Base-by-base conservation (phyloP, 2,888 invertebrate species). In the Cryptus armator region DNA sequence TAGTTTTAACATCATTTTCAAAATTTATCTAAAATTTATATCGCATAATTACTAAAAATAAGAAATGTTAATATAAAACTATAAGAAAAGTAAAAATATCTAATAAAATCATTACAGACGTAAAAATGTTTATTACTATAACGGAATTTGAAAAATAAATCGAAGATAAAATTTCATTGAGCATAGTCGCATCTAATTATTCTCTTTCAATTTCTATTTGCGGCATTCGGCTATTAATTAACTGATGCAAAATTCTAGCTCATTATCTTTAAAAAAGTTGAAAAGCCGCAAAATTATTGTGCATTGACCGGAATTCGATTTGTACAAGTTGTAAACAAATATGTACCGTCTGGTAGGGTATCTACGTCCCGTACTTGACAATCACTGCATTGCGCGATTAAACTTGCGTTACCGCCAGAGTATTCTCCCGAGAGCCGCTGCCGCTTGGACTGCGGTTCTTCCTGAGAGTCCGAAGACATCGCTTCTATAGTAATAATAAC, bases 111-210 rank as follows among this genome's bases (percentile, higher is more conserved):
- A n/a, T n/a, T n/a, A n/a, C n/a, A n/a, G 51, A 51, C 14, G 51
- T 2, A n/a, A 14, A 51, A 51, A 51, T 51, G 12, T n/a, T n/a
- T 16, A 9, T 51, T 51, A 51, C 14, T n/a, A n/a, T n/a, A n/a
- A n/a, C 51, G 16, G 16, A 51, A n/a, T n/a, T n/a, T n/a, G 1
- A 5, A 51, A n/a, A 51, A 51, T 51, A 3, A 5, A 16, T 16
- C 51, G 16, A 51, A 51, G 51, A 51, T 51, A 14, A 51, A 51
- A 51, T 51, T 51, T 51, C 51, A 51, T 14, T 51, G n/a, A 16
- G 51, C 51, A 51, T 51, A n/a, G 1, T 51, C 12, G 14, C n/a
- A 16, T 51, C n/a, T 16, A 51, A 51, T 12, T 12, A 51, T n/a
- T 51, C 16, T 51, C 2, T 51, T 16, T 5, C 16, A n/a, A 51